Evolutionary conservation across 1,140 invertebrate genomes (phyloP).

Genomic region (Cecropterus lyciades): DNA sequence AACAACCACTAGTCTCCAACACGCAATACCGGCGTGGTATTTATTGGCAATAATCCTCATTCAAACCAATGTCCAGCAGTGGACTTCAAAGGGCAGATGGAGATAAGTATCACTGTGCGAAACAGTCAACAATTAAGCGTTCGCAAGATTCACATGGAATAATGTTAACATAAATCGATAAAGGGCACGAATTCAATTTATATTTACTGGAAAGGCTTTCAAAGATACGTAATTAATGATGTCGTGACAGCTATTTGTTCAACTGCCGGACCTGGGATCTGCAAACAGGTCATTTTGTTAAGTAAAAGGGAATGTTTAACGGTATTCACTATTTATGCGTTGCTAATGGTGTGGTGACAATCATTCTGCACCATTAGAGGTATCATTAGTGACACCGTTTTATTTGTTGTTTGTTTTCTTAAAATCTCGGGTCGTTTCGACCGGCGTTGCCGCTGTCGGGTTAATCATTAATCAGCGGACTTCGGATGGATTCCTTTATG

Average conservation of each 20-base stretch:
- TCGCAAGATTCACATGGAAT: constrained; percentile 23
- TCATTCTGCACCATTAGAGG: constrained; percentile 73
- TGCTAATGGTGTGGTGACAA: constrained; percentile 68
- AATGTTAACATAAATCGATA: constrained; percentile 31
- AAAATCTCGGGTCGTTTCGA: constrained; percentile 51
- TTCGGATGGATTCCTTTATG: constrained; percentile 47
- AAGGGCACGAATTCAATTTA: constrained; percentile 37
- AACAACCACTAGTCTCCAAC: too few relatives aligned
- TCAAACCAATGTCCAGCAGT: too few relatives aligned
- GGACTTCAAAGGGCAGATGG: too few relatives aligned
- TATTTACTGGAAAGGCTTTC: constrained; percentile 36
- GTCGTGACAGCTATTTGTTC: constrained; percentile 68
- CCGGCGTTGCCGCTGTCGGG: constrained; percentile 53
- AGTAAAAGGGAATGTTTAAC: constrained; percentile 59
- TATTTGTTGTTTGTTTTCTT: constrained; percentile 75
- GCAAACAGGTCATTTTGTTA: constrained; percentile 73
- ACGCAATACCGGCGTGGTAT: too few relatives aligned
- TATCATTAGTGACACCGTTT: constrained; percentile 70
- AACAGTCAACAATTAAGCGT: constrained; percentile 12
- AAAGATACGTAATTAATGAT: constrained; percentile 69
- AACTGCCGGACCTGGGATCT: constrained; percentile 57
- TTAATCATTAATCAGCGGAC: constrained; percentile 72
- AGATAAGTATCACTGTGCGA: not conserved
- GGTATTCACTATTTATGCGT: constrained; percentile 52
- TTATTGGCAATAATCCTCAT: too few relatives aligned